These are phyloP conservation scores for Myotis planiceps DNA, from an alignment of 2,797 vertebrate genomes.

Conservation along the genomic window DNA sequence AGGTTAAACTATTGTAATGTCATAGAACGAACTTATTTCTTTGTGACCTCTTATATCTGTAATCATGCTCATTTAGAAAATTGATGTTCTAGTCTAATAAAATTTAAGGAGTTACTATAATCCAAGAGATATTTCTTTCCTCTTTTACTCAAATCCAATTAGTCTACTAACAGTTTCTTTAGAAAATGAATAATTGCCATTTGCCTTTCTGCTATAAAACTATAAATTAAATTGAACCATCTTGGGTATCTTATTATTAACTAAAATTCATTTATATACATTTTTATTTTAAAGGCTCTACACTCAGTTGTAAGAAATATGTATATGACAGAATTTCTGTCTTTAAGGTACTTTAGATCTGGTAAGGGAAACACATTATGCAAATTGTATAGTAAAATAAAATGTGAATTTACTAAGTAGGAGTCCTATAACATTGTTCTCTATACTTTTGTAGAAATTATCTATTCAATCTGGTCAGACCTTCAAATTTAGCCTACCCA, in stretches of 20 bases:
- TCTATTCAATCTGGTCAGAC: not conserved
- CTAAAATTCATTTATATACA: slow-evolving; percentile 5
- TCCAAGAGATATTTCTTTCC: not conserved
- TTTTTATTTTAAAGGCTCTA: slow-evolving; percentile 38
- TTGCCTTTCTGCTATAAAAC: slow-evolving; percentile 43
- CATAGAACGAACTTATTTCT: slow-evolving; percentile 24
- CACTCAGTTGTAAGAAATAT: not conserved
- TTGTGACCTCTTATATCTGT: slow-evolving; percentile 24
- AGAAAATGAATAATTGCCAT: slow-evolving; percentile 55
- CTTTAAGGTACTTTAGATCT: slow-evolving; percentile 29
- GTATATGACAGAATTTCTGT: slow-evolving; percentile 5
- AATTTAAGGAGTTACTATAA: slow-evolving; percentile 35
- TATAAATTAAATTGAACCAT: slow-evolving; percentile 37
- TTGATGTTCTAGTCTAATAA: slow-evolving; percentile 54
- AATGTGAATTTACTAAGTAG: not conserved
- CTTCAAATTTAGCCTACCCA: not conserved
- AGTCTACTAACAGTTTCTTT: slow-evolving; percentile 29
- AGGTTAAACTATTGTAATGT: slow-evolving; percentile 33
- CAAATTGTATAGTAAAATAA: not conserved
- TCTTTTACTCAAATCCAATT: slow-evolving; percentile 62
- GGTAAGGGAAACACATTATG: not conserved
- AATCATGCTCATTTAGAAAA: slow-evolving; percentile 55
- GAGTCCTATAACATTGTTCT: not conserved
- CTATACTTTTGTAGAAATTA: not conserved
- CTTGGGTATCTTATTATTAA: slow-evolving; percentile 48